Percentiles rank a stretch among this genome's conserved stretches.
Evolutionary conservation across 1,140 invertebrate genomes (phyloP).

Genomic region (Bombus vancouverensis): DNA sequence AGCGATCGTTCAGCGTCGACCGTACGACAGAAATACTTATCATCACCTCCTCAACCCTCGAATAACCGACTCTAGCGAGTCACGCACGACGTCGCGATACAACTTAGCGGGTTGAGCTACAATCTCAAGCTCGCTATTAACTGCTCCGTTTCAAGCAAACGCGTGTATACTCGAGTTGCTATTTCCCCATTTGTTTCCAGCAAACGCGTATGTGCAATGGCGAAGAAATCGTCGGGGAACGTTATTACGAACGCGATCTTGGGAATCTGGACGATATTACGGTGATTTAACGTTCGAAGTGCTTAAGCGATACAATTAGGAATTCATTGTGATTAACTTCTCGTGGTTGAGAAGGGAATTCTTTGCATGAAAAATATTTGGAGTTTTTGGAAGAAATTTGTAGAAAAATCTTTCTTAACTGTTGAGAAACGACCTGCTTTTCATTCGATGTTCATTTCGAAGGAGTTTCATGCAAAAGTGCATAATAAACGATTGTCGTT

Average conservation of each 20-base stretch:
- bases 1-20: slow-evolving; percentile 14
- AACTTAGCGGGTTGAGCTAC: slow-evolving; percentile 1
- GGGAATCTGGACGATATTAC: background rate
- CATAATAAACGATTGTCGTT: background rate
- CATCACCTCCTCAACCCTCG: slow-evolving; percentile 12
- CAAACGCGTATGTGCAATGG: background rate
- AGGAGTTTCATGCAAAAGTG: background rate
- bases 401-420: background rate
- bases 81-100: slow-evolving; percentile 26
- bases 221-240: background rate
- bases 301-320: background rate
- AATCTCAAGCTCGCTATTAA: slow-evolving; percentile 29
- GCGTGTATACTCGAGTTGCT: background rate
- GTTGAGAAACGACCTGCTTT: no score
- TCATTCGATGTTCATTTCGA: no score
- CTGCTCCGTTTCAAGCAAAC: background rate
- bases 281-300: background rate
- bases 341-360: background rate
- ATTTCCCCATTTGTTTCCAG: background rate
- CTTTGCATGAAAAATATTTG: background rate
- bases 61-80: background rate
- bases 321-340: no score
- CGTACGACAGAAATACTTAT: slow-evolving; percentile 36
- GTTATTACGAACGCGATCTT: background rate
- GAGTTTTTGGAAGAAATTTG: no score